These are phyloP conservation scores for Mohoua ochrocephala DNA, from an alignment of 2,113 vertebrate species.

Conservation along the genomic window DNA sequence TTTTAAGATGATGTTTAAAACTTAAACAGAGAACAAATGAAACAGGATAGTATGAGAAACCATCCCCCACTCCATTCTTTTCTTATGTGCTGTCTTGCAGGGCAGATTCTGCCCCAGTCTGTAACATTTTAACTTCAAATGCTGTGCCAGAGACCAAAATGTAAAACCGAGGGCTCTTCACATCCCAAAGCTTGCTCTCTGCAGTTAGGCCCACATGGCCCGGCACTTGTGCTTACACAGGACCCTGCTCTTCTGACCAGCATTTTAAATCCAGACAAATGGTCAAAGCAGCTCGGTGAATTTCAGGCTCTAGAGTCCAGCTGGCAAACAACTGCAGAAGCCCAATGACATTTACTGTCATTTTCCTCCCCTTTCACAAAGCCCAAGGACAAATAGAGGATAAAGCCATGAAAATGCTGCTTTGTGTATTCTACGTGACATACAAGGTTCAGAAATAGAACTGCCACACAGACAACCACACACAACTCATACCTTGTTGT, in stretches of 20 bases:
- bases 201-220: neutral
- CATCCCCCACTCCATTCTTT: neutral
- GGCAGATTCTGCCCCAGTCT: neutral
- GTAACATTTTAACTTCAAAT: neutral
- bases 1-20: neutral
- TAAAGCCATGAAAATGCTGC: neutral
- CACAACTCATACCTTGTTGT: neutral
- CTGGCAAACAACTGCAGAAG: neutral
- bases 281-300: neutral
- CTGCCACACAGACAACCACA: neutral
- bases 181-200: neutral
- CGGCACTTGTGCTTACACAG: neutral
- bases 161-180: neutral
- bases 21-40: neutral
- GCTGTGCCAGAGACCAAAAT: neutral
- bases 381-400: neutral
- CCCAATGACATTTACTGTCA: neutral
- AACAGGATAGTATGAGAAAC: neutral
- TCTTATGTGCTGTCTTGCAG: neutral
- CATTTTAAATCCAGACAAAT: neutral
- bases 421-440: neutral
- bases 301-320: neutral
- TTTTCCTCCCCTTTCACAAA: neutral
- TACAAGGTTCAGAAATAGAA: neutral
- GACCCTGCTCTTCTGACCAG: neutral